Conservation (phyloP, 1,140 invertebrate species). For the Reticulitermes speratus region DNA sequence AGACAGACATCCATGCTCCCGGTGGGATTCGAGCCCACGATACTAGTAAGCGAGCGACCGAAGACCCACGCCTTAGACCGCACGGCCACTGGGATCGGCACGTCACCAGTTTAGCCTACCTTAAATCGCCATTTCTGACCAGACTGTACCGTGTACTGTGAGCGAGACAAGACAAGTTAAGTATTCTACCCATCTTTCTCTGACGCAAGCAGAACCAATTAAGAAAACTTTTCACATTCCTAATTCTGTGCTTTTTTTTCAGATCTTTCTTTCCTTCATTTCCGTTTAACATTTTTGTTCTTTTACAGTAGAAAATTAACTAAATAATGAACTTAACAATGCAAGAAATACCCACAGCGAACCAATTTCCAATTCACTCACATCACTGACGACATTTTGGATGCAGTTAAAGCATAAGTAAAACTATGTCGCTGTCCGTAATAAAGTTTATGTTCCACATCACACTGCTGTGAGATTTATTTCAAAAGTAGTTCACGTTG, state of each 20-base stretch:
- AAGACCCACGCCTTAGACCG: too few species aligned
- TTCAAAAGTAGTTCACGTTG: too few species aligned
- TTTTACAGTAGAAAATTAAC: not conserved
- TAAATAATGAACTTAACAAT: not conserved
- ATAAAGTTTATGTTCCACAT: too few species aligned
- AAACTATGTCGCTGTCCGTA: too few species aligned
- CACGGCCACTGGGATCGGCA: too few species aligned
- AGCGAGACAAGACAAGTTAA: not conserved
- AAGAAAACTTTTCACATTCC: conserved; percentile 19
- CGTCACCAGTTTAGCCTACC: too few species aligned
- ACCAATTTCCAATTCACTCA: not conserved
- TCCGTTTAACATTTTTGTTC: not conserved
- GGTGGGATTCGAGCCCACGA: too few species aligned
- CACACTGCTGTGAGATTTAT: too few species aligned
- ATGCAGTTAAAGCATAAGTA: too few species aligned
- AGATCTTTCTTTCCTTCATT: not conserved
- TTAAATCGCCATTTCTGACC: too few species aligned
- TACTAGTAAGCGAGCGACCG: too few species aligned
- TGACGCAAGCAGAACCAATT: not conserved
- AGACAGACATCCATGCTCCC: too few species aligned
- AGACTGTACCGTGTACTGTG: not conserved
- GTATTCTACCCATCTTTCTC: not conserved
- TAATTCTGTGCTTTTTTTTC: not conserved
- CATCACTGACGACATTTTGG: not conserved
- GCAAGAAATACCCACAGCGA: not conserved